Evolutionary conservation across 2,888 invertebrate species (phyloP).

Genomic region (Campoplex nolae): DNA sequence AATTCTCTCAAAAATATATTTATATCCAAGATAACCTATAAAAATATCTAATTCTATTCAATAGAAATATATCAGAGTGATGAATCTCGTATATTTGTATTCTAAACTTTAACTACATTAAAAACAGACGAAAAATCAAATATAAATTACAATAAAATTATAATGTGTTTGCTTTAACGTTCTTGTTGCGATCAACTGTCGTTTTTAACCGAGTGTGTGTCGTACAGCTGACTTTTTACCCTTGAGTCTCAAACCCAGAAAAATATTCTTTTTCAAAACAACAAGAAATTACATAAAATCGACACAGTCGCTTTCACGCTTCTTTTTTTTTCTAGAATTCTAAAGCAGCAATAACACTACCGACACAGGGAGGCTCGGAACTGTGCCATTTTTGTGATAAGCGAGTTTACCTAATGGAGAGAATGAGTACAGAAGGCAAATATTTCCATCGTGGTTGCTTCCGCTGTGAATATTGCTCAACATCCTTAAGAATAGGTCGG

Average conservation of each 20-base stretch:
- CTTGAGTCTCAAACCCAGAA: constrained; percentile 46
- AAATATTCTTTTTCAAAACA: not conserved
- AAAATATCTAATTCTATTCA: not conserved
- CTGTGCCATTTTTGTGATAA: constrained; percentile 95
- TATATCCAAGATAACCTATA: not conserved
- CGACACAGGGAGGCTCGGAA: constrained; percentile 90
- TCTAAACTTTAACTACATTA: too few relatives aligned
- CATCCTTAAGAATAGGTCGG: constrained; percentile 91
- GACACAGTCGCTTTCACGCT: constrained; percentile 59
- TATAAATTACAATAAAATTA: constrained; percentile 7
- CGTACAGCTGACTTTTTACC: constrained; percentile 62
- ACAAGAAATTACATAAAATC: not conserved
- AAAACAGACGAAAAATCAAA: not conserved
- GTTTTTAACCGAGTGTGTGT: constrained; percentile 55
- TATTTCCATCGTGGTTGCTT: constrained; percentile 97
- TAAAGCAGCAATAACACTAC: constrained; percentile 87
- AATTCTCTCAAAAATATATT: not conserved
- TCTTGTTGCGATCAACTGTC: constrained; percentile 49
- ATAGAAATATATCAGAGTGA: not conserved
- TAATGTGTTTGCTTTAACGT: constrained; percentile 53
- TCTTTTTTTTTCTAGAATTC: constrained; percentile 85
- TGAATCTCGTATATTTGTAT: not conserved
- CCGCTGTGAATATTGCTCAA: constrained; percentile 96
- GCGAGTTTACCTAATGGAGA: constrained; percentile 97
- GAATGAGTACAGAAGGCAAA: constrained; percentile 94